Conservation (phyloP, 2,797 vertebrate genomes). For the Molossus alvarezi region DNA sequence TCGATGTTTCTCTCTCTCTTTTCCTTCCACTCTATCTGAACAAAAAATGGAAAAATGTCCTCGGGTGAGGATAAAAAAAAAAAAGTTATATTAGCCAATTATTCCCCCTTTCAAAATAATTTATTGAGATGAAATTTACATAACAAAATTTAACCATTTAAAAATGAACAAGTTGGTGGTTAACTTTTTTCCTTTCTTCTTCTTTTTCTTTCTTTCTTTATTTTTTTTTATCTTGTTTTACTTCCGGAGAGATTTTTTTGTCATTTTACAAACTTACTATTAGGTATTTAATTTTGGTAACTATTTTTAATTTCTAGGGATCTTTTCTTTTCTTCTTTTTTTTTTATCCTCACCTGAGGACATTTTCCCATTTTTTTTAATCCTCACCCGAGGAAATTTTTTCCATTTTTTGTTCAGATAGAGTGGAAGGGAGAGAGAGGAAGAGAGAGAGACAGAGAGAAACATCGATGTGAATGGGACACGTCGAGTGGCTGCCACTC, state of each 20-base stretch:
- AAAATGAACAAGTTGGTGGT: background rate
- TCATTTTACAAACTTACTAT: background rate
- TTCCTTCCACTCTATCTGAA: no score
- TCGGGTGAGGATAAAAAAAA: no score
- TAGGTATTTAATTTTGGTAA: background rate
- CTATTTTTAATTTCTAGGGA: conserved; percentile 18
- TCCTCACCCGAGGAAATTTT: no score
- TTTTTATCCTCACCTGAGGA: background rate
- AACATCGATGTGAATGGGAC: no score
- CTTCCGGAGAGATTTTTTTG: background rate
- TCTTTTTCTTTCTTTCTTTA: background rate
- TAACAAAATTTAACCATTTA: background rate
- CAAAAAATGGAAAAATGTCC: no score
- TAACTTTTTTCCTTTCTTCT: background rate
- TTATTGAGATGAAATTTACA: background rate
- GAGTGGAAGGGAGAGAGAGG: no score
- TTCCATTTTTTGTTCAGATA: no score
- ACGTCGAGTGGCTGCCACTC: no score
- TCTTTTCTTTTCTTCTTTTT: background rate
- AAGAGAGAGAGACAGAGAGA: no score
- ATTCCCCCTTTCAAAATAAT: background rate
- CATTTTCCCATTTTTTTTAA: no score
- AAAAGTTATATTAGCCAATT: background rate
- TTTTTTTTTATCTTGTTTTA: background rate
- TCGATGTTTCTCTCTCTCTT: no score